Evolutionary conservation across 2,888 invertebrate genomes (phyloP).

Genomic region (Amiota minor): DNA sequence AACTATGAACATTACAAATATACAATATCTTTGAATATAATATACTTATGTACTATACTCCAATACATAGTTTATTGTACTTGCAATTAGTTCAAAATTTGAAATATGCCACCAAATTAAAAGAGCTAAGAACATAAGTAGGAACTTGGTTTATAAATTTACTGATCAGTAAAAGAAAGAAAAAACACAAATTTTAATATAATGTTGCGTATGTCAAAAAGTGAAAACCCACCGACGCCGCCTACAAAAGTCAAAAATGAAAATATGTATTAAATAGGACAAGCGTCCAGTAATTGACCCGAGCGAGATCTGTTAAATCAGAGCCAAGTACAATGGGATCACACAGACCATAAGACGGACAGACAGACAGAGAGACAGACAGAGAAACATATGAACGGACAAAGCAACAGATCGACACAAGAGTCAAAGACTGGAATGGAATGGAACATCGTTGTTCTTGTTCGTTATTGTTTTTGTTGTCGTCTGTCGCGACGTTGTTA

Average conservation of each 20-base stretch:
- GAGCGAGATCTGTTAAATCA: conserved; percentile 11
- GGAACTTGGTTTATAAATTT: conserved; percentile 7
- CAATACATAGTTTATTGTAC: neutral
- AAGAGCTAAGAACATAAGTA: neutral
- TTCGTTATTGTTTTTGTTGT: conserved; percentile 33
- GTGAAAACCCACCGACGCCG: conserved; percentile 15
- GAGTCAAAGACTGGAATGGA: conserved; percentile 24
- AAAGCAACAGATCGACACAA: neutral
- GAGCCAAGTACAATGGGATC: neutral
- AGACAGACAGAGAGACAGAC: neutral
- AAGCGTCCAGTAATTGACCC: conserved; percentile 29
- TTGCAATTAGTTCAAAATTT: conserved; percentile 12
- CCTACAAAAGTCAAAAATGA: conserved; percentile 28
- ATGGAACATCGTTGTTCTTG: conserved; percentile 28
- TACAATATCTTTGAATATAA: too few species aligned
- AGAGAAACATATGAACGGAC: neutral
- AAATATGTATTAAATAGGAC: conserved; percentile 28
- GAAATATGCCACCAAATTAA: neutral
- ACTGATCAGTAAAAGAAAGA: conserved; percentile 15
- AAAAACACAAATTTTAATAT: conserved; percentile 8
- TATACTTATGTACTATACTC: too few species aligned
- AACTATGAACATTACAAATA: too few species aligned
- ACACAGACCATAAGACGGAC: neutral
- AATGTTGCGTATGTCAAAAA: conserved; percentile 24
- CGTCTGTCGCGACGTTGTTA: conserved; percentile 65